phyloP scores from a whole-genome alignment of 2,113 vertebrate species.

The Nesogale talazaci region DNA sequence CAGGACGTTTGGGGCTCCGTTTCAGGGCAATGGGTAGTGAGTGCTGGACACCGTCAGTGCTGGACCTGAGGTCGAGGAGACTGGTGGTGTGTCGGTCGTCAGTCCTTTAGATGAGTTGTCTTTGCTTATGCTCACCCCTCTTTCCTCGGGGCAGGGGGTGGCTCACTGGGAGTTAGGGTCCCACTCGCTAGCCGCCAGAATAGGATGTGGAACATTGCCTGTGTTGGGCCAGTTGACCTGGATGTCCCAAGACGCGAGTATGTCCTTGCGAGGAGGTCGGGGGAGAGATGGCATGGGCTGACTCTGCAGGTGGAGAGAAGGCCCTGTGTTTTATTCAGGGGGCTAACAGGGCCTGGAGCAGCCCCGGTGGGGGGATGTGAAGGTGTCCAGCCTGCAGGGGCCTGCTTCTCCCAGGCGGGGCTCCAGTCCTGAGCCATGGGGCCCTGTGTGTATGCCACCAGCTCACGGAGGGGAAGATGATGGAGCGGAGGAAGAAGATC shows the following conservation, averaged over 20 bases:
- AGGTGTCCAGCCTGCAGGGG: not conserved
- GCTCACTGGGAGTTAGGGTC: not conserved
- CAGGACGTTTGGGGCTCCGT: too few species aligned
- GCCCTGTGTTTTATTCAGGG: not conserved
- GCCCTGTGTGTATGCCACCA: slow-evolving; percentile 72
- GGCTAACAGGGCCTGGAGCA: not conserved
- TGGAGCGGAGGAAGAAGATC: slow-evolving; percentile 99
- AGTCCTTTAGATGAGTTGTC: too few species aligned
- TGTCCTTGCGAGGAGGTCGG: not conserved
- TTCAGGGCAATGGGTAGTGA: too few species aligned
- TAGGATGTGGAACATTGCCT: not conserved
- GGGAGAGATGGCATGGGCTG: not conserved
- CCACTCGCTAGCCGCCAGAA: not conserved
- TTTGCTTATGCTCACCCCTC: too few species aligned
- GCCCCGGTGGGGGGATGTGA: not conserved
- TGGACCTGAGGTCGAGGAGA: too few species aligned
- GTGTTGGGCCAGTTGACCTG: not conserved
- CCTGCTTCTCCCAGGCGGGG: not conserved
- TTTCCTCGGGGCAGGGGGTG: too few species aligned
- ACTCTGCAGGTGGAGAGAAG: not conserved
- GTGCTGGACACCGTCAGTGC: too few species aligned
- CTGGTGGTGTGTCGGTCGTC: too few species aligned
- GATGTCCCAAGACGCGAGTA: not conserved
- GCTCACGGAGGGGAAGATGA: slow-evolving; percentile 98
- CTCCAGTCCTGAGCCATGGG: not conserved